A percentile compares a stretch with the other conserved stretches of the same genome.
Conservation (phyloP, 2,113 vertebrate genomes). For the Pluvialis apricaria region DNA sequence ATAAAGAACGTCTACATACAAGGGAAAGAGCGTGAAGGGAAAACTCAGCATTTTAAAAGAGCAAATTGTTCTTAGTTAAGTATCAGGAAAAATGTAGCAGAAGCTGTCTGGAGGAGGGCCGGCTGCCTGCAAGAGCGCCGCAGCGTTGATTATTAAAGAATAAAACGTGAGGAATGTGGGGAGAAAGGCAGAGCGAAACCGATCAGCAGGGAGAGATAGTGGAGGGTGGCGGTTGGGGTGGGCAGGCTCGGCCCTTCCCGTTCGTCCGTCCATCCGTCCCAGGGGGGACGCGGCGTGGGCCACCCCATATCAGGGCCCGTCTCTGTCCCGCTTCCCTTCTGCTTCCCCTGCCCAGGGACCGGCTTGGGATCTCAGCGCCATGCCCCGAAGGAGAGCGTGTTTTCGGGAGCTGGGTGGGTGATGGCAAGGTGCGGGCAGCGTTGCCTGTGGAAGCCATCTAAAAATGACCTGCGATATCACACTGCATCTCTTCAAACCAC, state of each 20-base stretch:
- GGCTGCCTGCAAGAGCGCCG: not conserved
- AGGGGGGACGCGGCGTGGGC: not conserved
- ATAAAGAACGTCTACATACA: not conserved
- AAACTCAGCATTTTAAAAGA: not conserved
- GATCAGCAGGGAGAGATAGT: not conserved
- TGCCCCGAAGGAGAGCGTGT: not conserved
- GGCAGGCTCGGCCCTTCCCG: not conserved
- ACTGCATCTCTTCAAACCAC: not conserved
- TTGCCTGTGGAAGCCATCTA: not conserved
- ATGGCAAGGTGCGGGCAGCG: not conserved
- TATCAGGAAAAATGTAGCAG: not conserved
- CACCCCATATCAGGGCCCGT: not conserved
- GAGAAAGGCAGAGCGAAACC: not conserved
- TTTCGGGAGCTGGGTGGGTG: not conserved
- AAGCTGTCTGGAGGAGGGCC: not conserved
- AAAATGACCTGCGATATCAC: not conserved
- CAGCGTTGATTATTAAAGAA: not conserved
- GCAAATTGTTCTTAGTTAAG: not conserved
- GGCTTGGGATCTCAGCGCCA: accelerated
- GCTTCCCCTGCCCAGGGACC: not conserved
- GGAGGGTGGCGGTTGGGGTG: not conserved
- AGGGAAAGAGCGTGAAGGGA: not conserved
- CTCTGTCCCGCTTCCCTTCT: not conserved
- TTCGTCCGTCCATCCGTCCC: not conserved
- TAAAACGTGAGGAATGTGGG: not conserved